A percentile compares a stretch with the other conserved stretches of the same genome.
These are phyloP conservation scores for Leuciscus idus DNA, from an alignment of 2,113 vertebrate genomes.

Conservation along the genomic window DNA sequence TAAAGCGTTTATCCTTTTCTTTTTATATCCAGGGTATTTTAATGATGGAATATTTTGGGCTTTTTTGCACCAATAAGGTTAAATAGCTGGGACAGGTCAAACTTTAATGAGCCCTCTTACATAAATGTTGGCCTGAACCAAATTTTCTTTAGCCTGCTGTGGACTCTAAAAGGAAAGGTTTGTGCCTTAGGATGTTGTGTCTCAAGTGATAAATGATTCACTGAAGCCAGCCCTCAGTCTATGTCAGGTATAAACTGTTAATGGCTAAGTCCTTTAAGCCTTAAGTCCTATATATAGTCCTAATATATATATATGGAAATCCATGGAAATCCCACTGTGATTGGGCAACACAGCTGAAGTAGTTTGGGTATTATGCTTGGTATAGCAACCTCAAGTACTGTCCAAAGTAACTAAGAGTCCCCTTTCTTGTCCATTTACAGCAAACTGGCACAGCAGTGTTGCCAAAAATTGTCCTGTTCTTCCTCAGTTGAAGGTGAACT, in stretches of 20 bases:
- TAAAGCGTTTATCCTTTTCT: neutral
- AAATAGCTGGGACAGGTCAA: conserved; percentile 26
- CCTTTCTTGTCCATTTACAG: conserved; percentile 4
- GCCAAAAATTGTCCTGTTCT: conserved; percentile 18
- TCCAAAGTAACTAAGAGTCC: neutral
- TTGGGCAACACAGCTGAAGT: neutral
- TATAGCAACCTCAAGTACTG: neutral
- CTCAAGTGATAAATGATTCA: conserved; percentile 30
- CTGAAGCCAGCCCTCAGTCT: neutral
- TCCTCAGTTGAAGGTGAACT: conserved; percentile 28
- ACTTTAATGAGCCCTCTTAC: conserved; percentile 23
- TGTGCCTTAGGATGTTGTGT: conserved; percentile 31
- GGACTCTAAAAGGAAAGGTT: neutral
- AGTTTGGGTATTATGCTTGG: neutral
- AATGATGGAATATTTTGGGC: neutral
- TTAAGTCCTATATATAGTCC: no score
- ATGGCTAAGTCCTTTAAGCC: neutral
- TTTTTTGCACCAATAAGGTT: conserved; percentile 3
- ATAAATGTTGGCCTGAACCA: conserved; percentile 27
- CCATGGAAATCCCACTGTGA: neutral
- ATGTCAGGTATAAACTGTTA: conserved; percentile 1
- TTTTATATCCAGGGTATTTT: conserved; percentile 23
- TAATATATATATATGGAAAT: no score
- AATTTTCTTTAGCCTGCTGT: conserved; percentile 8
- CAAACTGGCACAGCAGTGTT: conserved; percentile 18